phyloP scores from a whole-genome alignment of 2,113 vertebrate species.

The Platichthys flesus region DNA sequence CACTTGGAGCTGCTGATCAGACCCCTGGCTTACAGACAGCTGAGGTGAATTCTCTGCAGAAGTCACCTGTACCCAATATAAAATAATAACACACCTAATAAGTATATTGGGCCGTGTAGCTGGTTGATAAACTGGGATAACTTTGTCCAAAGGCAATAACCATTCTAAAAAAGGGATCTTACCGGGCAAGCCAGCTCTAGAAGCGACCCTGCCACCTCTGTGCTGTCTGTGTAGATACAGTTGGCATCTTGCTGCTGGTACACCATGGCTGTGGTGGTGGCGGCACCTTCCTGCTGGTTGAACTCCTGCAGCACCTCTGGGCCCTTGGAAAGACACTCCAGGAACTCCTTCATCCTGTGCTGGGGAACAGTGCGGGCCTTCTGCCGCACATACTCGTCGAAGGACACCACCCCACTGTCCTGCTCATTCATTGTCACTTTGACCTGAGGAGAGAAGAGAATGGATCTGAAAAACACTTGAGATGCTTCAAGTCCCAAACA shows the following conservation, averaged over 20 bases:
- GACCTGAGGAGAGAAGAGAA: conserved; percentile 32
- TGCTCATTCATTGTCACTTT: conserved; percentile 93
- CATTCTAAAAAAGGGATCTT: conserved; percentile 58
- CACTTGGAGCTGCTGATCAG: conserved; percentile 95
- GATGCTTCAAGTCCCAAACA: background rate
- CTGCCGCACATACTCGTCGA: conserved; percentile 98
- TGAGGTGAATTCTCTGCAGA: conserved; percentile 93
- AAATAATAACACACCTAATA: background rate
- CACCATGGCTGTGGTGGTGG: conserved; percentile 90
- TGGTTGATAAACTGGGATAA: background rate
- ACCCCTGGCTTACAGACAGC: conserved; percentile 88
- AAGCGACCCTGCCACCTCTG: conserved; percentile 98
- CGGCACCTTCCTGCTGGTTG: conserved; percentile 86
- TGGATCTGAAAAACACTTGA: background rate
- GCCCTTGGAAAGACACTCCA: conserved; percentile 96
- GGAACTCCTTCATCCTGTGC: conserved; percentile 99
- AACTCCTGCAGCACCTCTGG: conserved; percentile 97
- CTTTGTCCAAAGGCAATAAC: background rate
- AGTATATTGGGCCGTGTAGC: background rate
- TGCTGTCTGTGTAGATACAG: conserved; percentile 98
- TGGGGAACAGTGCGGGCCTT: conserved; percentile 97
- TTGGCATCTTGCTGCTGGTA: conserved; percentile 95
- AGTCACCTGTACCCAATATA: conserved; percentile 80
- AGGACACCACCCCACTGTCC: conserved; percentile 97
- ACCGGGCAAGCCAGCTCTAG: conserved; percentile 98